Conservation (phyloP, 2,888 invertebrate genomes). For the Notodonta dromedarius region DNA sequence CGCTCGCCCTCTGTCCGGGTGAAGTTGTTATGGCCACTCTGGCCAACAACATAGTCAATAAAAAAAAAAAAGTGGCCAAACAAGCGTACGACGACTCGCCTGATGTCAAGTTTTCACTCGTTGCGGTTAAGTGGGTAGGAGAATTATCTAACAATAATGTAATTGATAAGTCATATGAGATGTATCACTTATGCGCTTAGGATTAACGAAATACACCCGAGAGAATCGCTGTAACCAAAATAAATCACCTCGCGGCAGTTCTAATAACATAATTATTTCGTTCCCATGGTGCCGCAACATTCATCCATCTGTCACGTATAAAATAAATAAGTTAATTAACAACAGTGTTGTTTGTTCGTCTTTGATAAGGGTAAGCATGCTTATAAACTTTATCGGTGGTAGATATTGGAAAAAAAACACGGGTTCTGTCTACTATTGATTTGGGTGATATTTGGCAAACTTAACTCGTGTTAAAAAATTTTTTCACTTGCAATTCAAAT, state of each 20-base stretch:
- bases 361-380: slow-evolving; percentile 21
- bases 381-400: not conserved
- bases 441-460: too few relatives aligned
- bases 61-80: too few relatives aligned
- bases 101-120: too few relatives aligned
- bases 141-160: too few relatives aligned
- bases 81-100: too few relatives aligned
- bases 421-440: not conserved
- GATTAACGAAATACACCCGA: not conserved
- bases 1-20: too few relatives aligned
- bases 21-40: too few relatives aligned
- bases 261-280: slow-evolving; percentile 31
- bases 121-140: too few relatives aligned
- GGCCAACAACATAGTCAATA: too few relatives aligned
- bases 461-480: too few relatives aligned
- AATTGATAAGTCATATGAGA: not conserved
- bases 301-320: slow-evolving; percentile 30
- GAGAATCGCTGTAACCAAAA: slow-evolving; percentile 5
- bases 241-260: slow-evolving; percentile 30
- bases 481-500: too few relatives aligned
- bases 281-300: slow-evolving; percentile 32
- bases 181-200: not conserved
- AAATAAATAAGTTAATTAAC: slow-evolving; percentile 36
- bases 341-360: slow-evolving; percentile 21
- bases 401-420: not conserved